Percentiles rank a stretch among this genome's conserved stretches.
Evolutionary conservation across 2,888 invertebrate species (phyloP).

Genomic region (Eilema depressum): DNA sequence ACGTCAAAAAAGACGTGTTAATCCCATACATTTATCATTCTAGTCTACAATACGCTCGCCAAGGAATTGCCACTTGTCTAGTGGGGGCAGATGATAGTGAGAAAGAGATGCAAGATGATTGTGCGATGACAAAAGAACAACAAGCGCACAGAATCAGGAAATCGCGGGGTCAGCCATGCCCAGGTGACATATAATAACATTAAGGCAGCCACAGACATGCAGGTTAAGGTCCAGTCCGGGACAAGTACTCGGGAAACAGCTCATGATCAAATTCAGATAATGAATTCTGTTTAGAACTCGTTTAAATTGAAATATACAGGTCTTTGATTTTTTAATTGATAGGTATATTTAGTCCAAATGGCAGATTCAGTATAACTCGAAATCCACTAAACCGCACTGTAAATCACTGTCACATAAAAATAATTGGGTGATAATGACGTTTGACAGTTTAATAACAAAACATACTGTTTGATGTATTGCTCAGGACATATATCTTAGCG

Average conservation of each 20-base stretch:
- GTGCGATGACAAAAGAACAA: conserved; percentile 81
- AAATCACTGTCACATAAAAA: not conserved
- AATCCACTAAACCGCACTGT: not conserved
- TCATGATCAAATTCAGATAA: not conserved
- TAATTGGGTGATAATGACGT: not conserved
- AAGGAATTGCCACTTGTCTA: too few relatives aligned
- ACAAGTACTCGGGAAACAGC: not conserved
- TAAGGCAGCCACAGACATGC: conserved; percentile 33
- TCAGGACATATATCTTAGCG: too few relatives aligned
- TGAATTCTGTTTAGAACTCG: not conserved
- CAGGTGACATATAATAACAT: conserved; percentile 69
- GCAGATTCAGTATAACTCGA: not conserved
- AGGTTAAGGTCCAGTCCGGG: conserved; percentile 20
- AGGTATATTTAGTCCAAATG: not conserved
- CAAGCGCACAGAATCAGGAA: conserved; percentile 85
- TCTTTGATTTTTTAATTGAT: not conserved
- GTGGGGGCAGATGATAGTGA: conserved; percentile 20
- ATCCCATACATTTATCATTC: too few relatives aligned
- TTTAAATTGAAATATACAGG: not conserved
- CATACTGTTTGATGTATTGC: not conserved
- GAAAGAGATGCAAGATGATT: conserved; percentile 43
- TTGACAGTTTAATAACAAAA: not conserved
- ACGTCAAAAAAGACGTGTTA: too few relatives aligned
- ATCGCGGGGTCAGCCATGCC: conserved; percentile 82
- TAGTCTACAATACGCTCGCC: too few relatives aligned